Percentiles rank a stretch among this genome's conserved stretches.
phyloP scores from a whole-genome alignment of 1,140 invertebrate species.

The Bacillus rossius region DNA sequence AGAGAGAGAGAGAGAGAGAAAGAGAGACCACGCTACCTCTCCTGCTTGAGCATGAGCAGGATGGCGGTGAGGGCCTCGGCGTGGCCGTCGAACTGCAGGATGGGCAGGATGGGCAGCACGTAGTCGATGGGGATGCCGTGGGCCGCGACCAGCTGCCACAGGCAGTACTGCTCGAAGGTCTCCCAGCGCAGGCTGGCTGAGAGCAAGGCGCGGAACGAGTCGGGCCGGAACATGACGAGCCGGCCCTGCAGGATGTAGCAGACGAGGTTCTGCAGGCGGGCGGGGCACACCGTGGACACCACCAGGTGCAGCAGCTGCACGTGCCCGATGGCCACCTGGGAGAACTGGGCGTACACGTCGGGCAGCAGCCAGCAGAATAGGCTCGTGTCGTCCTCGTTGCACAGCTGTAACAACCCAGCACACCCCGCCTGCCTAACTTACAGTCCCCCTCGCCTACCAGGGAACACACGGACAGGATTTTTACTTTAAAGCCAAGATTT shows the following conservation, averaged over 20 bases:
- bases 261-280: slow-evolving; percentile 83
- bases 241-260: slow-evolving; percentile 76
- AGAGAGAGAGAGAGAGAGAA: too few relatives aligned
- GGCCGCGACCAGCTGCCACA: slow-evolving; percentile 92
- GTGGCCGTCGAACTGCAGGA: slow-evolving; percentile 81
- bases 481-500: too few relatives aligned
- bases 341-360: slow-evolving; percentile 87
- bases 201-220: slow-evolving; percentile 62
- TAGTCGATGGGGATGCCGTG: slow-evolving; percentile 89
- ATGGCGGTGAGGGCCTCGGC: slow-evolving; percentile 91
- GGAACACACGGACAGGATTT: too few relatives aligned
- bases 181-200: slow-evolving; percentile 90
- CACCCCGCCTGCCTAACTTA: too few relatives aligned
- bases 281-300: slow-evolving; percentile 81
- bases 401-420: slow-evolving; percentile 47
- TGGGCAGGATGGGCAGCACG: slow-evolving; percentile 83
- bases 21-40: too few relatives aligned
- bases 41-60: slow-evolving; percentile 84
- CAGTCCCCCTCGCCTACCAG: too few relatives aligned
- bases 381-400: slow-evolving; percentile 82
- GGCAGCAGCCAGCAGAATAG: slow-evolving; percentile 87
- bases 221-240: slow-evolving; percentile 71
- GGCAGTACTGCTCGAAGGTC: slow-evolving; percentile 92
- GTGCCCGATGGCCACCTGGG: slow-evolving; percentile 79
- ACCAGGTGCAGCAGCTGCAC: slow-evolving; percentile 79